Percentiles rank a stretch among this genome's conserved stretches.
These are phyloP conservation scores for Drosophila ezoana DNA, from an alignment of 2,888 invertebrate genomes.

Conservation along the genomic window DNA sequence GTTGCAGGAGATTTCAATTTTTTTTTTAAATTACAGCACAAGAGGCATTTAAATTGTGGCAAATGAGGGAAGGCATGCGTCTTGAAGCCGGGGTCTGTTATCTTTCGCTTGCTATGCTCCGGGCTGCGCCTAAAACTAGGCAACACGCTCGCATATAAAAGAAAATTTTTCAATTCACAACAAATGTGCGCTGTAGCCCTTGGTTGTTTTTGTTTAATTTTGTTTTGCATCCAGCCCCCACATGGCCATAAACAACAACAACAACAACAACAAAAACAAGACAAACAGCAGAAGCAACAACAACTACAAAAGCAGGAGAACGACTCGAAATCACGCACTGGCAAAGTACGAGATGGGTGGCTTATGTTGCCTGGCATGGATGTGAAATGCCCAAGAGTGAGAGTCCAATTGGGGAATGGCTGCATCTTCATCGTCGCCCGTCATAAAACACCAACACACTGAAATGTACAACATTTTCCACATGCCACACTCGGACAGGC, in stretches of 20 bases:
- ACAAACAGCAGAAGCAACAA: constrained; percentile 48
- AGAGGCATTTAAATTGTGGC: constrained; percentile 69
- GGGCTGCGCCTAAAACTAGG: constrained; percentile 65
- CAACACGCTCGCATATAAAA: constrained; percentile 48
- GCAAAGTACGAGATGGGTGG: constrained; percentile 6
- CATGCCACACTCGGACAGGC: constrained; percentile 54
- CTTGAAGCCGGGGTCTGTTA: constrained; percentile 13
- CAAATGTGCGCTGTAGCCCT: constrained; percentile 57
- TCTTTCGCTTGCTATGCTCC: constrained; percentile 26
- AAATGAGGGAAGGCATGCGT: constrained; percentile 33
- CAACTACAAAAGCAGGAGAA: constrained; percentile 43
- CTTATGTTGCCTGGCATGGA: not conserved
- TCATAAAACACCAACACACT: constrained; percentile 52
- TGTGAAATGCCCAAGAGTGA: constrained; percentile 7
- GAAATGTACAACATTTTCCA: constrained; percentile 57
- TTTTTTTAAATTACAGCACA: constrained; percentile 58
- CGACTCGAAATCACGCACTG: constrained; percentile 52
- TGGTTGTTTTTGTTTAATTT: constrained; percentile 76
- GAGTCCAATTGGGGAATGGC: constrained; percentile 42
- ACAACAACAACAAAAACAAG: constrained; percentile 39
- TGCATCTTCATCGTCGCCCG: constrained; percentile 47
- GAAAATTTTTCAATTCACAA: constrained; percentile 63
- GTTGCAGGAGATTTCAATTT: constrained; percentile 46
- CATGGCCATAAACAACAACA: constrained; percentile 60
- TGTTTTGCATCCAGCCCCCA: constrained; percentile 58